Evolutionary conservation across 2,888 invertebrate genomes (phyloP), one percentile per base, ranked within the genome.

Genomic region (Brachyopa scutellaris): DNA sequence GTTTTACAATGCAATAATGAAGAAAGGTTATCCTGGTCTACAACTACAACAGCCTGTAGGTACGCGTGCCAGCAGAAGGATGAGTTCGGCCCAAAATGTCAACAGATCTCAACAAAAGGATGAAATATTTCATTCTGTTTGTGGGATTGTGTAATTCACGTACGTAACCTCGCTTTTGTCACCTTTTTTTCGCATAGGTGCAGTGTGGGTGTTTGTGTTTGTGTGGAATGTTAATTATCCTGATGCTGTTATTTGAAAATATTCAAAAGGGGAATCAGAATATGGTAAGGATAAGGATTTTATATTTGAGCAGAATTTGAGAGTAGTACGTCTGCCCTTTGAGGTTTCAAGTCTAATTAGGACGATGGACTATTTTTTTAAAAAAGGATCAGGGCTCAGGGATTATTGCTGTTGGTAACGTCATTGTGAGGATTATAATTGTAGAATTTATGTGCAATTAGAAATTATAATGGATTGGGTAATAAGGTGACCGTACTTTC

Each of bases 161-260:
- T 57, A 62, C 47, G 33, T 49, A 40, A 38, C 23, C 62, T 49
- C n/a, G n/a, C 61, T 78, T 64, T 70, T 64, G 78, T 78, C 49
- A 70, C 51, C 57, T 64, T 64, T 36, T 57, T 53, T 69, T n/a
- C n/a, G n/a, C n/a, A n/a, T n/a, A n/a, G n/a, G n/a, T n/a, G n/a
- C n/a, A n/a, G n/a, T n/a, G n/a, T n/a, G n/a, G n/a, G n/a, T n/a
- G n/a, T n/a, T n/a, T n/a, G n/a, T n/a, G n/a, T n/a, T 62, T 72
- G 62, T 70, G 70, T 49, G 33, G 21, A 70, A 70, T 77, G 77
- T 70, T 77, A 77, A 77, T 77, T 77, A 77, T 51, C 11, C 51
- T 47, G 19, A 45, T 45, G 61, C n/a, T 29, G 45, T 15, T 40
- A 40, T 40, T 57, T 17, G 26, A 36, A 55, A 72, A 45, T 64